Conservation (phyloP, 2,888 invertebrate genomes). For the Chrysotoxum bicinctum region DNA sequence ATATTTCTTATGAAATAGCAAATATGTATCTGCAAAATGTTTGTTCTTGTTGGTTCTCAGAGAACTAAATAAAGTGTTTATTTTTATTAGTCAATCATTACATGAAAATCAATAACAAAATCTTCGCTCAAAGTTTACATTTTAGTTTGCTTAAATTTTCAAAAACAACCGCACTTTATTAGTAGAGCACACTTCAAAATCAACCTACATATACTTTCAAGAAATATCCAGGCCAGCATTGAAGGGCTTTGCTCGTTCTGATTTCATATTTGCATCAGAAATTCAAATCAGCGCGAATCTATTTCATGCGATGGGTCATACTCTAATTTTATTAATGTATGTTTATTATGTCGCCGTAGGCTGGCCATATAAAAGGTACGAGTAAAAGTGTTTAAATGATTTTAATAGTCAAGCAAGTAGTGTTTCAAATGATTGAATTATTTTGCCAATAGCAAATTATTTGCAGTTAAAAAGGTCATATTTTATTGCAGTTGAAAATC, state of each 20-base stretch:
- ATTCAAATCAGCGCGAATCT: conserved; percentile 34
- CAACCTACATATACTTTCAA: not conserved
- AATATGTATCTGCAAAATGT: no score
- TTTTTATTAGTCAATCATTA: no score
- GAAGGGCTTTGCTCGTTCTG: not conserved
- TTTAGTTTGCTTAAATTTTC: not conserved
- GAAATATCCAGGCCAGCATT: not conserved
- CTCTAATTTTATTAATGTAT: conserved; percentile 27
- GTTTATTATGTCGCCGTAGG: not conserved
- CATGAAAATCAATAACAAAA: no score
- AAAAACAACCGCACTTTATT: not conserved
- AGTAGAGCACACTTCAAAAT: not conserved
- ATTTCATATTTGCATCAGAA: conserved; percentile 43
- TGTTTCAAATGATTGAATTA: not conserved
- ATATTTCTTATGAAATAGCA: no score
- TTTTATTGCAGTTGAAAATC: no score
- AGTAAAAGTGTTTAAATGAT: not conserved
- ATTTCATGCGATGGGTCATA: conserved; percentile 30
- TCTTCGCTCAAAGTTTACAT: no score
- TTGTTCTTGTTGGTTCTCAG: no score
- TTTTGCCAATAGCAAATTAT: no score
- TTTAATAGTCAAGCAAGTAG: not conserved
- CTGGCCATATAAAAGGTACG: no score
- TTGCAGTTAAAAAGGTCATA: no score
- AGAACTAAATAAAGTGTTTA: no score